phyloP scores from a whole-genome alignment of 2,888 invertebrate species.

The Caenorhabditis virilis region DNA sequence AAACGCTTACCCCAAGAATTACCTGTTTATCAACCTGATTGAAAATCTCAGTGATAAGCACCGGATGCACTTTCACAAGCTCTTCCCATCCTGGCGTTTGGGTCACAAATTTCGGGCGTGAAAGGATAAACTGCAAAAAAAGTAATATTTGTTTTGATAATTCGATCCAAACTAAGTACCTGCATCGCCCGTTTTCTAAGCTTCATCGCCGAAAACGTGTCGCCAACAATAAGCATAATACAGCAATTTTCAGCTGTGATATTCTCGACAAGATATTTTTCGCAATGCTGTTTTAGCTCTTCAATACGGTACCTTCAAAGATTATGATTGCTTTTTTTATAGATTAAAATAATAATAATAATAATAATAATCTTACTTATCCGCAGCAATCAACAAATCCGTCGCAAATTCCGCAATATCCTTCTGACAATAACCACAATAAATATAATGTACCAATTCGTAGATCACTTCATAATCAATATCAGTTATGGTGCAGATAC shows the following conservation, averaged over 20 bases:
- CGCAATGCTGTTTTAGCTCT: conserved; percentile 62
- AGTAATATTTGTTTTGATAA: neutral
- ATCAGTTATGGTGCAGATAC: conserved; percentile 56
- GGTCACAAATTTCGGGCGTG: conserved; percentile 58
- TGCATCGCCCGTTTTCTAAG: conserved; percentile 59
- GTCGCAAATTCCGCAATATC: conserved; percentile 65
- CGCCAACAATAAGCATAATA: conserved; percentile 65
- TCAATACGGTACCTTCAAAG: conserved; percentile 47
- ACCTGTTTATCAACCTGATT: conserved; percentile 45
- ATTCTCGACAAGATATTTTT: conserved; percentile 57
- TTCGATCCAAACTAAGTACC: conserved; percentile 15
- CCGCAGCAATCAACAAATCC: conserved; percentile 68
- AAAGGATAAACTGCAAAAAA: conserved; percentile 59
- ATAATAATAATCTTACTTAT: too few relatives aligned
- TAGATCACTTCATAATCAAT: conserved; percentile 66
- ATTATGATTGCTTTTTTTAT: neutral
- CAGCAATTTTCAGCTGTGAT: conserved; percentile 65
- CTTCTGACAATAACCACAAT: conserved; percentile 61
- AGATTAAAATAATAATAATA: conserved; percentile 4
- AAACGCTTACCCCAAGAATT: neutral
- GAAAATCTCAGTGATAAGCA: conserved; percentile 65
- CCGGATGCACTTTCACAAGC: conserved; percentile 59
- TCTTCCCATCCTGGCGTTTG: conserved; percentile 52
- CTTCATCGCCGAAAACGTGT: conserved; percentile 58
- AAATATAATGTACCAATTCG: conserved; percentile 68